Conservation (phyloP, 1,140 invertebrate species). For the Tetragnatha versicolor region DNA sequence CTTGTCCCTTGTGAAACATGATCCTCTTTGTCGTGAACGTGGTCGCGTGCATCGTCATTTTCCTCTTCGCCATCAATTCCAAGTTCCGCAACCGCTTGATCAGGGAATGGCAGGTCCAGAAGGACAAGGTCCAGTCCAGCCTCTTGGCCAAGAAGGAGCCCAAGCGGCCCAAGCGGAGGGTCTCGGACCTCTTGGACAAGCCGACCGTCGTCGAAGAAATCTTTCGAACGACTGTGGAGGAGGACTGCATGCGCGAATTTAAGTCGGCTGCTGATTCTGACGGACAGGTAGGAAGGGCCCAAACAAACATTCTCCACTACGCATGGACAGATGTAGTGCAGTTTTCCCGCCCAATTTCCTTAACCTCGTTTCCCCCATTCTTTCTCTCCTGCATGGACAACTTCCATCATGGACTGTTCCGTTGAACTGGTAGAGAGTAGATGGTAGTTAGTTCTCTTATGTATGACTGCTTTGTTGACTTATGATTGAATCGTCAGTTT, state of each 20-base stretch:
- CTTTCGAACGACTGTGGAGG: constrained; percentile 11
- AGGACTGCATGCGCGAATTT: not conserved
- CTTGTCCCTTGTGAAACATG: constrained; percentile 46
- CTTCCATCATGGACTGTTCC: no score
- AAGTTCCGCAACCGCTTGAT: constrained; percentile 42
- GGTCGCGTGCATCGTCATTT: constrained; percentile 38
- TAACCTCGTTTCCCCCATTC: not conserved
- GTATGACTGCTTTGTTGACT: no score
- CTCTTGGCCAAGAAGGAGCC: not conserved
- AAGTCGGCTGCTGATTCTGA: not conserved
- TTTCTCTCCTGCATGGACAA: not conserved
- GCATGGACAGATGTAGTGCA: constrained; percentile 3
- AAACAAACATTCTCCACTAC: constrained; percentile 8
- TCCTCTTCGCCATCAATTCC: constrained; percentile 44
- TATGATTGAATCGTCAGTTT: no score
- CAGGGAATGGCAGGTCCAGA: constrained; percentile 23
- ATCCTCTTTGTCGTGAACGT: constrained; percentile 44
- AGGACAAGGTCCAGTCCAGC: constrained; percentile 25
- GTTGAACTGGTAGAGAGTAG: no score
- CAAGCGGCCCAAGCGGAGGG: not conserved
- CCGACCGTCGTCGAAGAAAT: not conserved
- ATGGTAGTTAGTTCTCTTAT: no score
- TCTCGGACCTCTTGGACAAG: not conserved
- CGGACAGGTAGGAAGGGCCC: constrained; percentile 28
- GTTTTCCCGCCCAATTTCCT: not conserved